Conservation (phyloP, 2,113 vertebrate genomes). For the Lota lota region DNA sequence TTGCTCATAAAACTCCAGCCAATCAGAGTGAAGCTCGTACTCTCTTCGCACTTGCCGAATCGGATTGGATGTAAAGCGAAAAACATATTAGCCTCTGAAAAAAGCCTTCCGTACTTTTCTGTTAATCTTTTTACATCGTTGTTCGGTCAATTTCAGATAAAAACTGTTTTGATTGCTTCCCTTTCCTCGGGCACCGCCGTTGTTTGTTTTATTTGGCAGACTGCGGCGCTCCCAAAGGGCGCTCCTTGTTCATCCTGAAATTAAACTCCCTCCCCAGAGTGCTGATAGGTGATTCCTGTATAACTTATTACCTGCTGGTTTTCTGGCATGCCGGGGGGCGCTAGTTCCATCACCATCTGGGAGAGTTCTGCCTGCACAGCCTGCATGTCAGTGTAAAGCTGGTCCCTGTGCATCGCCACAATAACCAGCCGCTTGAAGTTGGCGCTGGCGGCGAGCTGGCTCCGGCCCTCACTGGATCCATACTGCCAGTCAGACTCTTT, state of each 20-base stretch:
- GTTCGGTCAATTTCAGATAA: background rate
- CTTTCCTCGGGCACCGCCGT: background rate
- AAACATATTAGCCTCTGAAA: too few relatives aligned
- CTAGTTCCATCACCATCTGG: constrained; percentile 91
- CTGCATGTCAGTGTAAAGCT: constrained; percentile 86
- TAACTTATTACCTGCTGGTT: constrained; percentile 82
- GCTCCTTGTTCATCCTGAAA: too few relatives aligned
- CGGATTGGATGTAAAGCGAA: too few relatives aligned
- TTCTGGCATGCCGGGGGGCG: constrained; percentile 81
- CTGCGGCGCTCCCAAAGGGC: too few relatives aligned
- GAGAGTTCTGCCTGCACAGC: constrained; percentile 89
- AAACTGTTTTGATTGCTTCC: background rate
- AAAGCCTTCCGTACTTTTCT: too few relatives aligned
- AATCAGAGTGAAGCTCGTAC: too few relatives aligned
- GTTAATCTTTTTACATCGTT: too few relatives aligned
- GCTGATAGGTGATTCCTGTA: too few relatives aligned
- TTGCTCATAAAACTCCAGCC: too few relatives aligned
- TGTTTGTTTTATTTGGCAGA: too few relatives aligned
- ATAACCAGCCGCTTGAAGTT: constrained; percentile 85
- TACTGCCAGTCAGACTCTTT: constrained; percentile 95
- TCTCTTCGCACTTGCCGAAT: too few relatives aligned
- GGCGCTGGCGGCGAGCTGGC: constrained; percentile 83
- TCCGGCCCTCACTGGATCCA: constrained; percentile 83
- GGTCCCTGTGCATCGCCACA: constrained; percentile 88
- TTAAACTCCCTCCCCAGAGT: too few relatives aligned